phyloP scores from a whole-genome alignment of 1,140 invertebrate species.

The Eupeodes corollae region DNA sequence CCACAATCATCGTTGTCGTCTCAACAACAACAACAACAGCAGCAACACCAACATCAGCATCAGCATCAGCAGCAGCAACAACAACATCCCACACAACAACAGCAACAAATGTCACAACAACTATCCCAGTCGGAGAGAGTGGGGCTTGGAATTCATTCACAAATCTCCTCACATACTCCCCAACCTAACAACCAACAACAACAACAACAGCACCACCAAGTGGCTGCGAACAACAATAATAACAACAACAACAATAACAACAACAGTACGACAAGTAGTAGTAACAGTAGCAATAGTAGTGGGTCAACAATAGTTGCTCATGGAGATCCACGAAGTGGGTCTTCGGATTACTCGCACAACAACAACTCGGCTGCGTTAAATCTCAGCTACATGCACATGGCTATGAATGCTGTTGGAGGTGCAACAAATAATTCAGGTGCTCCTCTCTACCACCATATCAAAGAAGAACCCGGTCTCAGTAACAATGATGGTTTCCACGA shows the following conservation, averaged over 20 bases:
- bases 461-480: too few relatives aligned
- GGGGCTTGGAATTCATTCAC: too few relatives aligned
- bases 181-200: constrained; percentile 9
- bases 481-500: too few relatives aligned
- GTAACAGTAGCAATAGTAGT: constrained; percentile 8
- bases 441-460: too few relatives aligned
- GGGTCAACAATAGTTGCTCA: constrained; percentile 5
- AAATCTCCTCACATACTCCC: constrained; percentile 1
- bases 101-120: background rate
- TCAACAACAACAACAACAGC: constrained; percentile 2
- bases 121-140: background rate
- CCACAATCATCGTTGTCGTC: background rate
- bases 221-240: constrained; percentile 13
- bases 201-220: constrained; percentile 7
- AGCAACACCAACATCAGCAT: constrained; percentile 6
- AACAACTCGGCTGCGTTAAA: too few relatives aligned
- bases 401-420: too few relatives aligned
- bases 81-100: background rate
- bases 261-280: constrained; percentile 16
- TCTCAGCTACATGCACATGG: too few relatives aligned
- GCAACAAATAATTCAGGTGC: too few relatives aligned
- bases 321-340: too few relatives aligned
- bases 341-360: too few relatives aligned
- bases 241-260: constrained; percentile 10
- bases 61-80: background rate